These are phyloP conservation scores for Catagonus wagneri DNA, from an alignment of 2,113 vertebrate genomes.

Conservation along the genomic window DNA sequence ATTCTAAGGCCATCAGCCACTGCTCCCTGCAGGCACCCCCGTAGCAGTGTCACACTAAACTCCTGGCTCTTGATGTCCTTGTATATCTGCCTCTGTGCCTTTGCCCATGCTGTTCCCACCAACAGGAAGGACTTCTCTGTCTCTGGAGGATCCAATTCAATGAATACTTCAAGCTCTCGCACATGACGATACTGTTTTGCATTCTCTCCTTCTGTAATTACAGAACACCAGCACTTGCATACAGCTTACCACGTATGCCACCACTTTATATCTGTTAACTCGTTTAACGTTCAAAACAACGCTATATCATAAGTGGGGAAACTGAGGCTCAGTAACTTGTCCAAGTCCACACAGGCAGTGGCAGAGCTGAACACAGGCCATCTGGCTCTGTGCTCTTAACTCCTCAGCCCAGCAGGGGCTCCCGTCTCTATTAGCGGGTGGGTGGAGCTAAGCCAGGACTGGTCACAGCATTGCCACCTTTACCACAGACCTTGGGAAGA, in stretches of 20 bases:
- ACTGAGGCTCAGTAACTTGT: background rate
- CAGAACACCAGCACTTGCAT: background rate
- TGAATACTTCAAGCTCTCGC: background rate
- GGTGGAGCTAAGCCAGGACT: background rate
- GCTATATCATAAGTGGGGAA: background rate
- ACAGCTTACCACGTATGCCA: background rate
- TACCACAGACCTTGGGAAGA: background rate
- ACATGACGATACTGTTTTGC: background rate
- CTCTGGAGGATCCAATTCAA: background rate
- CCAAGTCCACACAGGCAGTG: background rate
- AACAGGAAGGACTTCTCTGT: background rate
- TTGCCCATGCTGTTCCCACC: background rate
- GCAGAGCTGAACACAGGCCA: constrained; percentile 12
- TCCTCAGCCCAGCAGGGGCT: no score
- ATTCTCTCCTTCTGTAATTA: background rate
- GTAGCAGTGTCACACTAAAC: background rate
- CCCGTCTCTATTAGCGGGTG: background rate
- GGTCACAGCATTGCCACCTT: background rate
- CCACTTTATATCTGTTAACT: background rate
- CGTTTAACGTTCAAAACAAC: background rate
- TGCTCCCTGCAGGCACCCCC: background rate
- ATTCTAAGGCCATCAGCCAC: background rate
- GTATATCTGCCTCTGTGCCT: background rate
- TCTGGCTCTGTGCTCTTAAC: background rate
- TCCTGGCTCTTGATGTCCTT: background rate